phyloP scores from a whole-genome alignment of 2,113 vertebrate species.

The Malurus cyaneus region DNA sequence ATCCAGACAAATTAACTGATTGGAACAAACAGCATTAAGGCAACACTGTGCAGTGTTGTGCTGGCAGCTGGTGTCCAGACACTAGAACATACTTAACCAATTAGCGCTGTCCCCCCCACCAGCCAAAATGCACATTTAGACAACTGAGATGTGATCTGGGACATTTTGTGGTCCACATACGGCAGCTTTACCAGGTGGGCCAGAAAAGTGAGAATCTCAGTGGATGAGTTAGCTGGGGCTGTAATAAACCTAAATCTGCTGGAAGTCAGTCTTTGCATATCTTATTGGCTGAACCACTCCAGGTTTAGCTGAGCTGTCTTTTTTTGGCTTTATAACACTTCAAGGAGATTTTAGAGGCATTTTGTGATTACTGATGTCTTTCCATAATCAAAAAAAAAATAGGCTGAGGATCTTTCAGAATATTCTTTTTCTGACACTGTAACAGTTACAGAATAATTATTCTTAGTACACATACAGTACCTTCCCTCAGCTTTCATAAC shows the following conservation, averaged over 20 bases:
- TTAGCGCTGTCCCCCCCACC: background rate
- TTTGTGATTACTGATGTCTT: slow-evolving; percentile 10
- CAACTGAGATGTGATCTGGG: slow-evolving; percentile 32
- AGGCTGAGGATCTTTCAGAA: background rate
- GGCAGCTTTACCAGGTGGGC: slow-evolving; percentile 47
- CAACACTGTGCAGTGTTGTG: background rate
- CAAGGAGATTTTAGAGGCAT: slow-evolving; percentile 35
- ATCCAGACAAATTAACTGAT: slow-evolving; percentile 46
- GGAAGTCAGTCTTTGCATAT: slow-evolving; percentile 21
- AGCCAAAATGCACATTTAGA: slow-evolving; percentile 43
- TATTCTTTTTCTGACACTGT: background rate
- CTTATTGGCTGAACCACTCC: background rate
- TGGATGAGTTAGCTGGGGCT: background rate
- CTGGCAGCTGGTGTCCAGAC: slow-evolving; percentile 63
- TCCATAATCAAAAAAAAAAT: background rate
- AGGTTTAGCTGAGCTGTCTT: slow-evolving; percentile 35
- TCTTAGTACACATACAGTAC: background rate
- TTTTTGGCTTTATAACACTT: slow-evolving; percentile 6
- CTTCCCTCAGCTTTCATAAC: background rate
- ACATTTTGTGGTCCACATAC: background rate
- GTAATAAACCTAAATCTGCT: slow-evolving; percentile 31
- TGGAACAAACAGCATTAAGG: slow-evolving; percentile 42
- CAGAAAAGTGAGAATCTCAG: slow-evolving; percentile 45
- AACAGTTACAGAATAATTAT: background rate
- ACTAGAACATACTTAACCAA: slow-evolving; percentile 52